A percentile compares a stretch with the other conserved stretches of the same genome.
Conservation (phyloP, 2,888 invertebrate species). For the Polydrusus pterygomalis region DNA sequence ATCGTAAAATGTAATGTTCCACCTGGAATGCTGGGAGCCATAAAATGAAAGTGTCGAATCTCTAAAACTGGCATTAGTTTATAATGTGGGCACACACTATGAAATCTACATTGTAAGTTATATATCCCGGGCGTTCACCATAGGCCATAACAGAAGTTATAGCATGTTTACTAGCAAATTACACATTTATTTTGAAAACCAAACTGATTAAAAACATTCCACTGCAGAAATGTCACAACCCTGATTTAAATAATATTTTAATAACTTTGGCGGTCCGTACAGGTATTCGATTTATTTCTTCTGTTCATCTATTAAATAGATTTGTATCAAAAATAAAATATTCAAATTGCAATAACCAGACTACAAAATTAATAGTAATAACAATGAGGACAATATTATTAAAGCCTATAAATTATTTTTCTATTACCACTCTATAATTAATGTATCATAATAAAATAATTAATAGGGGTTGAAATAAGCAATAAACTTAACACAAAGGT, state of each 20-base stretch:
- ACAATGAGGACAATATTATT: not conserved
- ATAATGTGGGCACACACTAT: conserved; percentile 3
- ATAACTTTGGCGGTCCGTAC: too few relatives aligned
- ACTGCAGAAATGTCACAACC: too few relatives aligned
- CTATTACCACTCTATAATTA: not conserved
- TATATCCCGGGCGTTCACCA: not conserved
- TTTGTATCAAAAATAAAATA: too few relatives aligned
- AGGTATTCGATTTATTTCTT: too few relatives aligned
- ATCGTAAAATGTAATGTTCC: not conserved
- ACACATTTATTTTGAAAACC: not conserved
- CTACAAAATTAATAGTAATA: not conserved
- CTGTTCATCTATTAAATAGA: too few relatives aligned
- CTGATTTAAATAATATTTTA: too few relatives aligned
- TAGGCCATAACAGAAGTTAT: not conserved
- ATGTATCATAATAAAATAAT: not conserved
- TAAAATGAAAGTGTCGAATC: not conserved
- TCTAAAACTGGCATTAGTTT: not conserved
- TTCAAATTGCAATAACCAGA: not conserved
- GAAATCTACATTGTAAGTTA: not conserved
- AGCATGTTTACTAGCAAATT: not conserved
- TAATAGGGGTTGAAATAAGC: not conserved
- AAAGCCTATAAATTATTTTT: not conserved
- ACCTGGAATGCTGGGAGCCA: not conserved
- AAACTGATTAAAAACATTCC: too few relatives aligned
- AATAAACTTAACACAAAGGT: not conserved